Conservation (phyloP, 2,797 vertebrate genomes). For the Hylomyscus alleni region DNA sequence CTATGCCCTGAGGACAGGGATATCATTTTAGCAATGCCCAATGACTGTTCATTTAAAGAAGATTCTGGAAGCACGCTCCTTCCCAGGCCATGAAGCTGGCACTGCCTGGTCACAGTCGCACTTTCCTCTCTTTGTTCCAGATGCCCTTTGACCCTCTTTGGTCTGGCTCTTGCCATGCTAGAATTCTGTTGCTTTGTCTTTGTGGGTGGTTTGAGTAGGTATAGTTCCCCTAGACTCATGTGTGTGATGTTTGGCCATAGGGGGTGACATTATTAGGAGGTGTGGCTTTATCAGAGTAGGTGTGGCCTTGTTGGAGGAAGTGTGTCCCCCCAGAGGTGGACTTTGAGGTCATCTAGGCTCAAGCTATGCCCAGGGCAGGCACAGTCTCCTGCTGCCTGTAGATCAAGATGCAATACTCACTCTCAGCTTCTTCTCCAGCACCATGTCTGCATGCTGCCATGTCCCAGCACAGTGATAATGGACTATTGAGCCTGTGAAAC, state of each 20-base stretch:
- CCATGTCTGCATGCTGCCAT: not conserved
- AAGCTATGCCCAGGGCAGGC: not conserved
- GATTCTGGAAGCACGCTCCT: not conserved
- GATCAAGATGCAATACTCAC: not conserved
- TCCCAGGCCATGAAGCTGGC: fast-evolving
- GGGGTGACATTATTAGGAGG: not conserved
- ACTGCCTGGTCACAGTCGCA: fast-evolving
- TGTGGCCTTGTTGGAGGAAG: not conserved
- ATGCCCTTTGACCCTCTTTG: not conserved
- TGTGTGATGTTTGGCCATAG: not conserved
- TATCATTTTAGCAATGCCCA: not conserved
- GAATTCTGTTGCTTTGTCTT: not conserved
- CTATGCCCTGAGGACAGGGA: not conserved
- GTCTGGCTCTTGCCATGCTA: not conserved
- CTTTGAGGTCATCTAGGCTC: not conserved
- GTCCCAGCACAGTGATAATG: not conserved
- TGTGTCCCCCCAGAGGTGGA: not conserved
- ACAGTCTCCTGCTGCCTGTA: not conserved
- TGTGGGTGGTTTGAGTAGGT: not conserved
- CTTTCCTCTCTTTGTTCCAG: not conserved
- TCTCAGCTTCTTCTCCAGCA: not conserved
- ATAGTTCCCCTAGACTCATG: not conserved
- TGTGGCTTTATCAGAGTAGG: not conserved
- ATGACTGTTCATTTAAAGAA: not conserved
- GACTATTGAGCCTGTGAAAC: not conserved